Base-by-base conservation (phyloP, 2,113 vertebrate genomes). In the Osmerus mordax region DNA sequence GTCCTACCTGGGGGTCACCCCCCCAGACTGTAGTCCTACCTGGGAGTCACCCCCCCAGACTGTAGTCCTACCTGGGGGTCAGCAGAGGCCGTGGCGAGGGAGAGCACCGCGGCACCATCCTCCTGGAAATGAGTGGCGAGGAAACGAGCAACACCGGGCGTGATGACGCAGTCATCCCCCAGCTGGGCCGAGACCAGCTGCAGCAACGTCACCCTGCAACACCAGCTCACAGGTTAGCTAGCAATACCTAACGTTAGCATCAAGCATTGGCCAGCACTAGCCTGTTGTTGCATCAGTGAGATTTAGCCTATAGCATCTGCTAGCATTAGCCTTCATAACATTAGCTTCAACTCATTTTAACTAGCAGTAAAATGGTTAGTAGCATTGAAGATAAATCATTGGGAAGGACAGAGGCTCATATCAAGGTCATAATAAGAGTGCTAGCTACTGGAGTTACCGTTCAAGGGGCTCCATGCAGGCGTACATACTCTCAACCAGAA, bases 401-500 rank as follows among this genome's bases (percentile, higher is more conserved):
- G 41, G 32, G 9, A 47, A 47, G 12, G 41, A 36, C 32, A 36
- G 32, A 36, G 32, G 9, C 41, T 47, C 7, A 11, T 1, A 11
- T 56, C 55, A 18, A 8, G 15, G 4, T 56, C 15, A 56, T 19
- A 56, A 5, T 18, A n/a, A 56, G n/a, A 56, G 54, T 55, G 3
- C 2, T 14, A 14, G 55, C 15, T n/a, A 19, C 15, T 51, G 53
- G 7, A 65, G 55, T 88, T 95, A 98, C 97, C 95, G 95, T 91
- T 96, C 96, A 82, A 90, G 91, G 79, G 93, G 91, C 84, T 88
- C 94, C 93, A 96, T 92, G 87, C 90, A 92, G 71, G 91, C 87
- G 85, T 95, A 97, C 88, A 97, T 92, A 83, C 80, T 91, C 85
- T 92, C 86, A 71, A 95, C 90, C 85, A 98, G 81, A 56, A 91